Evolutionary conservation across 2,888 invertebrate genomes (phyloP).

Genomic region (Pilophorus perplexus): DNA sequence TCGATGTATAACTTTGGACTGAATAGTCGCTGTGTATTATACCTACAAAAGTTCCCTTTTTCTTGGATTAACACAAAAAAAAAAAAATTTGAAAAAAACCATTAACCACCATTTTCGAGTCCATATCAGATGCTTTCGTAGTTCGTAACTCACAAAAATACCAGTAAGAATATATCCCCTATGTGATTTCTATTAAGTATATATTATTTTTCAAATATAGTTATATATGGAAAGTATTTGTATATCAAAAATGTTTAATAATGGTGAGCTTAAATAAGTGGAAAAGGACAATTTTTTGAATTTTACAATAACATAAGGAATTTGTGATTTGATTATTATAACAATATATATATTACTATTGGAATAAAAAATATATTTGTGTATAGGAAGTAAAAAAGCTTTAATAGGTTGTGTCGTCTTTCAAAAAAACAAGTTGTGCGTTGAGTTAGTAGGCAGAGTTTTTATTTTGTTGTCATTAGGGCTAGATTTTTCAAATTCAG

Average conservation of each 20-base stretch:
- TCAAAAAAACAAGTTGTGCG: slow-evolving; percentile 44
- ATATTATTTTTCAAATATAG: slow-evolving; percentile 44
- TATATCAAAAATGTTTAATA: slow-evolving; percentile 42
- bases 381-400: slow-evolving; percentile 46
- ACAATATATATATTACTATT: slow-evolving; percentile 32
- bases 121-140: slow-evolving; percentile 47
- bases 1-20: slow-evolving; percentile 37
- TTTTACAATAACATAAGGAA: slow-evolving; percentile 44
- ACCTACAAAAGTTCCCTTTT: slow-evolving; percentile 24
- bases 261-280: slow-evolving; percentile 46
- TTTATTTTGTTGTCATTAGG: slow-evolving; percentile 33
- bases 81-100: slow-evolving; percentile 24
- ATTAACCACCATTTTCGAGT: slow-evolving; percentile 42
- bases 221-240: slow-evolving; percentile 41
- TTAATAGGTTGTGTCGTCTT: slow-evolving; percentile 48
- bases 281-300: slow-evolving; percentile 45
- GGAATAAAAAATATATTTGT: slow-evolving; percentile 46
- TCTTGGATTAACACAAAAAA: slow-evolving; percentile 29
- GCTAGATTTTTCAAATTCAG: slow-evolving; percentile 13
- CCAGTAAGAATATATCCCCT: slow-evolving; percentile 43
- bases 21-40: slow-evolving; percentile 37
- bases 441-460: slow-evolving; percentile 43
- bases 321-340: slow-evolving; percentile 46
- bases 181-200: slow-evolving; percentile 45
- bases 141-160: slow-evolving; percentile 42